phyloP scores from a whole-genome alignment of 2,888 invertebrate genomes.

The Andrena praecox region DNA sequence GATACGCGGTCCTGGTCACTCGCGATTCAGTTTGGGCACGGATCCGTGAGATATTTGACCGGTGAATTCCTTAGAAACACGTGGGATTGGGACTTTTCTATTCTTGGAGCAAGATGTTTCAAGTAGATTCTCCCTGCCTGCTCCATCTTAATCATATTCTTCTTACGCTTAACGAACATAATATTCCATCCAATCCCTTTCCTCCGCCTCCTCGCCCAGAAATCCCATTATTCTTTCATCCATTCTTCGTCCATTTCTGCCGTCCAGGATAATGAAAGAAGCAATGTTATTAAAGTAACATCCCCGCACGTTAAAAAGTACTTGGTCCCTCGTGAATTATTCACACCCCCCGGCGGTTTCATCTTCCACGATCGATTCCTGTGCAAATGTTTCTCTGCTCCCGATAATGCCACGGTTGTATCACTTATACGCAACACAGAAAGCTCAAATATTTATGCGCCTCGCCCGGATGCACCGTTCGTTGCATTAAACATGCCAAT shows the following conservation, averaged over 20 bases:
- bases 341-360: conserved; percentile 38
- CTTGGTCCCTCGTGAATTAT: conserved; percentile 35
- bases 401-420: conserved; percentile 58
- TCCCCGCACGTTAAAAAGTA: conserved; percentile 27
- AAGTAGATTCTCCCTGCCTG: too few relatives aligned
- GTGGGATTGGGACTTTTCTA: too few relatives aligned
- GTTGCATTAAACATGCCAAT: conserved; percentile 78
- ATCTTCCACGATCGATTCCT: conserved; percentile 27
- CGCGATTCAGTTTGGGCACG: not conserved
- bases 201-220: not conserved
- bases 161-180: too few relatives aligned
- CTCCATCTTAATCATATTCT: too few relatives aligned
- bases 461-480: conserved; percentile 55
- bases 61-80: not conserved
- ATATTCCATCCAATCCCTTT: not conserved
- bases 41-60: not conserved
- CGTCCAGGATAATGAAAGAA: not conserved
- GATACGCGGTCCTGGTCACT: not conserved
- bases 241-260: not conserved
- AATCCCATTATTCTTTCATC: not conserved
- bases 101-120: too few relatives aligned
- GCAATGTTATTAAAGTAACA: conserved; percentile 9
- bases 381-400: conserved; percentile 30
- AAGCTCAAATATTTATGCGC: conserved; percentile 60
- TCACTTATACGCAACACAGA: conserved; percentile 49